These are phyloP conservation scores for Spheniscus humboldti DNA, from an alignment of 2,797 vertebrate genomes.

Conservation along the genomic window DNA sequence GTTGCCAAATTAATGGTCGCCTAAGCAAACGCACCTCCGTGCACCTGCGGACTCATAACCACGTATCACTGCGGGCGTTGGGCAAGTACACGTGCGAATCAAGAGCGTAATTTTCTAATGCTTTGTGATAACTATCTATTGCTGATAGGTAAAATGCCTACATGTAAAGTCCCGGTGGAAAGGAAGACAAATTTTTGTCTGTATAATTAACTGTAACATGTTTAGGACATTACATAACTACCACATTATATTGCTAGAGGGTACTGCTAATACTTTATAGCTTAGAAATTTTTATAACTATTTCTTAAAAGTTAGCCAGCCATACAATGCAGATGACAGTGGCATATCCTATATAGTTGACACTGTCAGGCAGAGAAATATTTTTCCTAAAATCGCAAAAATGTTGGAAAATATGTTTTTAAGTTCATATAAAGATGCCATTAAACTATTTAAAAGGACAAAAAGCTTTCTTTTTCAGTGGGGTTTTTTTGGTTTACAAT, in stretches of 20 bases:
- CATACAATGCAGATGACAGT: not conserved
- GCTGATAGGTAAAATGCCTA: not conserved
- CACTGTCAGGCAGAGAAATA: not conserved
- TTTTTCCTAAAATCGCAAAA: not conserved
- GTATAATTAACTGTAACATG: not conserved
- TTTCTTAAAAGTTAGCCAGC: not conserved
- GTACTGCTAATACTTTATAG: not conserved
- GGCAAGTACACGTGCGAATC: not conserved
- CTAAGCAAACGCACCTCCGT: accelerated
- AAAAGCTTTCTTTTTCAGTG: not conserved
- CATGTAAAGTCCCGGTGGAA: not conserved
- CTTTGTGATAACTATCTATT: not conserved
- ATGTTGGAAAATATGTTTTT: not conserved
- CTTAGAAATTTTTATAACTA: not conserved
- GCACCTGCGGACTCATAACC: not conserved
- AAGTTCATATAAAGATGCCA: not conserved
- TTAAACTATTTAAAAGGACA: not conserved
- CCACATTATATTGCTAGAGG: not conserved
- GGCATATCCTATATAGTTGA: not conserved
- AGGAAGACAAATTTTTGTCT: not conserved
- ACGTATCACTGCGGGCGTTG: accelerated
- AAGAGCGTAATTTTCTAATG: not conserved
- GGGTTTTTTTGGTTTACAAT: not conserved
- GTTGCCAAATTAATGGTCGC: not conserved
- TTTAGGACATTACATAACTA: not conserved